Conservation (phyloP, 2,888 invertebrate species). For the Apamea crenata region DNA sequence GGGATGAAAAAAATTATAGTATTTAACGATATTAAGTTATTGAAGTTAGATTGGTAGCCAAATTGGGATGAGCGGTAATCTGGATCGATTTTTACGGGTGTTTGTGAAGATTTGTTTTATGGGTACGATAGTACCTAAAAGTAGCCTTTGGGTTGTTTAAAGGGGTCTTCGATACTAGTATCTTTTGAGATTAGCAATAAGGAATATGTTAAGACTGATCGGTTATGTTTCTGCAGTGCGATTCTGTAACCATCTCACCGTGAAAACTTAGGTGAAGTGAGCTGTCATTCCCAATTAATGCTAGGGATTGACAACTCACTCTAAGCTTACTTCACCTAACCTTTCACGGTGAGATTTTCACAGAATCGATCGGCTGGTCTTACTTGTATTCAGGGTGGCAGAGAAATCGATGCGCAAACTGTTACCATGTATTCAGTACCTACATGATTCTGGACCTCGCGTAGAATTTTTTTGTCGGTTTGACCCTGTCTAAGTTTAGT, state of each 20-base stretch:
- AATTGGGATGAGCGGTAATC: conserved; percentile 66
- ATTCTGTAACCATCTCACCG: too few species aligned
- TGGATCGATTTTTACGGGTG: conserved; percentile 36
- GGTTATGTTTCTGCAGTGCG: too few species aligned
- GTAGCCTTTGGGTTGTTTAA: background rate
- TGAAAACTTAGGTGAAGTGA: too few species aligned
- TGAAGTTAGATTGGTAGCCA: conserved; percentile 73
- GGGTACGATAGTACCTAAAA: background rate
- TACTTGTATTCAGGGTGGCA: background rate
- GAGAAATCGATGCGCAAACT: background rate
- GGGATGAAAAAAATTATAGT: conserved; percentile 79
- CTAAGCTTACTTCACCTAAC: too few species aligned
- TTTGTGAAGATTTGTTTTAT: background rate
- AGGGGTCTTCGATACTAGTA: background rate
- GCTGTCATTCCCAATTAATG: too few species aligned
- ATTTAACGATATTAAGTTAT: conserved; percentile 81
- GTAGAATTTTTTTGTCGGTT: too few species aligned
- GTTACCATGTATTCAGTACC: too few species aligned
- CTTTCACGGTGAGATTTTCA: too few species aligned
- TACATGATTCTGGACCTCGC: too few species aligned
- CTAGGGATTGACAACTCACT: too few species aligned
- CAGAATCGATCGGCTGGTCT: too few species aligned
- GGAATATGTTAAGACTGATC: background rate
- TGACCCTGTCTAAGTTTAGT: background rate
- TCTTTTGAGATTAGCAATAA: background rate